Evolutionary conservation across 2,113 vertebrate species (phyloP), one percentile per base, ranked within the genome.

Genomic region (Phyllostomus hastatus): DNA sequence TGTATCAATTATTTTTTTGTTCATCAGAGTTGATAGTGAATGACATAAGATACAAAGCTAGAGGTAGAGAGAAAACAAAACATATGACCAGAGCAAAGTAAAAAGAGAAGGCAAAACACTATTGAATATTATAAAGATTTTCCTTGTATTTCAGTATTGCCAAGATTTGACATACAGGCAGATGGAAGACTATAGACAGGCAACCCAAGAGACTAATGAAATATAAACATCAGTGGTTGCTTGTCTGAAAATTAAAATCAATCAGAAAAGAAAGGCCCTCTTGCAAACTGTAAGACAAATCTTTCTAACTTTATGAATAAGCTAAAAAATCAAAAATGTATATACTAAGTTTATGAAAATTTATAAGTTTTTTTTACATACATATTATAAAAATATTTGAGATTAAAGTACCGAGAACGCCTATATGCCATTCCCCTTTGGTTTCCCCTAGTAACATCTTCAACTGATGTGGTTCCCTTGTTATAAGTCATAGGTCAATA

Each of bases 21-120:
- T 52, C 96, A 66, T 88, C 79, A 54, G 1, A 72, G 43, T 82
- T 97, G 96, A 70, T 96, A 95, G 70, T 95, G 90, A 88, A 88
- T 90, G 72, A 75, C 70, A 73, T 48, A 72, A 80, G 67, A 59
- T 52, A 14, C 5, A 85, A 83, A 80, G 1, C 4, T 89, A 89
- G 19, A 89, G 5, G 4, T 89, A 89, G 38, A 48, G 48, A 48
- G 48, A 70, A 61, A 89, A 88, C 98, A 98, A 98, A 98, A 97
- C 97, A 98, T 97, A 97, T 91, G 98, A 97, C 94, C 90, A 95
- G 76, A 7, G 70, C 31, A 98, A 98, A 96, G 97, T 81, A 98
- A 98, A 98, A 15, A 98, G 69, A 97, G 35, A 78, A 64, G 46
- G 73, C 73, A 97, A 95, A 95, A 95, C 94, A 94, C 9, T 95